Evolutionary conservation across 2,113 vertebrate species (phyloP).

Genomic region (Xiphophorus couchianus): DNA sequence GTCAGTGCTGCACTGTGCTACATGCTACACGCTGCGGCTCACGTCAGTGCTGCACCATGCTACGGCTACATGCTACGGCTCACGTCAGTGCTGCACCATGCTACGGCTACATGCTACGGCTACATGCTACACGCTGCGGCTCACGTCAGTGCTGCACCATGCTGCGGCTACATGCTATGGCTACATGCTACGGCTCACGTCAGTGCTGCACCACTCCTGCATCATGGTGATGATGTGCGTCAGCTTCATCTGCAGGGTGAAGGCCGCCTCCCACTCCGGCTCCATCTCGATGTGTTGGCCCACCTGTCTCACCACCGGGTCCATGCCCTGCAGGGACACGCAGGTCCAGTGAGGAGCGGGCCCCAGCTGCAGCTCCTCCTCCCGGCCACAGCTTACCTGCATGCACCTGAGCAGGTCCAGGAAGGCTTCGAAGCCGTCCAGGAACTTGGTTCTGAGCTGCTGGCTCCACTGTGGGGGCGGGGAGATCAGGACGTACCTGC

Average conservation of each 20-base stretch:
- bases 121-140: too few relatives aligned
- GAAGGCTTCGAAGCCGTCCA: conserved; percentile 93
- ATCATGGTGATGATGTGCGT: conserved; percentile 98
- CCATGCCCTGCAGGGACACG: conserved; percentile 88
- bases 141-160: too few relatives aligned
- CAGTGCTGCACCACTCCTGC: conserved; percentile 95
- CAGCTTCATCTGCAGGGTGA: conserved; percentile 96
- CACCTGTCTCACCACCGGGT: conserved; percentile 95
- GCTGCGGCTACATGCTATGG: too few relatives aligned
- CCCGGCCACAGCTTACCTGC: conserved; percentile 83
- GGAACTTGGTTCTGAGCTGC: conserved; percentile 89
- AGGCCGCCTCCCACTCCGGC: conserved; percentile 98
- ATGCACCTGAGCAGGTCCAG: conserved; percentile 95
- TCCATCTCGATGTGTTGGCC: conserved; percentile 99
- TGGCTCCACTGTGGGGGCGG: conserved; percentile 90
- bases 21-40: background rate
- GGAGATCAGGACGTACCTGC: conserved; percentile 95
- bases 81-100: too few relatives aligned
- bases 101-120: too few relatives aligned
- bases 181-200: conserved; percentile 75
- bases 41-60: conserved; percentile 96
- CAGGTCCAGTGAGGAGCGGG: background rate
- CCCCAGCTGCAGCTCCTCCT: background rate
- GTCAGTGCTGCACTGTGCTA: too few relatives aligned
- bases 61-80: too few relatives aligned